Percentiles rank a stretch among this genome's conserved stretches.
These are phyloP conservation scores for Amphiduros pacificus DNA, from an alignment of 2,888 invertebrate species.

Conservation along the genomic window DNA sequence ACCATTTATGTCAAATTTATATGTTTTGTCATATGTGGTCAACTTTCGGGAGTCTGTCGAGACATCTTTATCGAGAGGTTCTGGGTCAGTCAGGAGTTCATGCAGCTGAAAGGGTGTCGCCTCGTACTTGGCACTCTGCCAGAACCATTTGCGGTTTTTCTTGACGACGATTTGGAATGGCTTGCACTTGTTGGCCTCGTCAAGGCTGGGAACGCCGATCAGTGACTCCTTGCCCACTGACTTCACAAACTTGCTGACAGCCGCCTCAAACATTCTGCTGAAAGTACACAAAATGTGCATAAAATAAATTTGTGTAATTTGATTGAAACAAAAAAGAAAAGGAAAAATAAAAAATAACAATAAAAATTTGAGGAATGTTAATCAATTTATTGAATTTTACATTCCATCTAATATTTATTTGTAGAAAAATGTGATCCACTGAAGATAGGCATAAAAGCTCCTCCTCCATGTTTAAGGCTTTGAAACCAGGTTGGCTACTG, in stretches of 20 bases:
- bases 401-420: too few relatives aligned
- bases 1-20: slow-evolving; percentile 10
- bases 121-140: slow-evolving; percentile 17
- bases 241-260: slow-evolving; percentile 16
- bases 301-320: too few relatives aligned
- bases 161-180: slow-evolving; percentile 14
- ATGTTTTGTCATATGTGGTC: slow-evolving; percentile 14
- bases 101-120: slow-evolving; percentile 10
- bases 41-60: background rate
- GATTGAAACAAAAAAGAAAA: too few relatives aligned
- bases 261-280: slow-evolving; percentile 23
- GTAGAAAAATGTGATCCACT: too few relatives aligned
- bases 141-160: slow-evolving; percentile 20
- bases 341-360: too few relatives aligned
- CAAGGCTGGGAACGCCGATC: slow-evolving; percentile 13
- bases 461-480: too few relatives aligned
- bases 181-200: slow-evolving; percentile 8
- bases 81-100: slow-evolving; percentile 6
- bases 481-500: too few relatives aligned
- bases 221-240: slow-evolving; percentile 13
- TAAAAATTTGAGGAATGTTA: too few relatives aligned
- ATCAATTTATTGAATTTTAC: too few relatives aligned
- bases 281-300: too few relatives aligned
- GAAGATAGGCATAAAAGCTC: too few relatives aligned
- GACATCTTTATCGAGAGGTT: slow-evolving; percentile 4